phyloP scores from a whole-genome alignment of 2,888 invertebrate genomes.

The Drosophila yooni region DNA sequence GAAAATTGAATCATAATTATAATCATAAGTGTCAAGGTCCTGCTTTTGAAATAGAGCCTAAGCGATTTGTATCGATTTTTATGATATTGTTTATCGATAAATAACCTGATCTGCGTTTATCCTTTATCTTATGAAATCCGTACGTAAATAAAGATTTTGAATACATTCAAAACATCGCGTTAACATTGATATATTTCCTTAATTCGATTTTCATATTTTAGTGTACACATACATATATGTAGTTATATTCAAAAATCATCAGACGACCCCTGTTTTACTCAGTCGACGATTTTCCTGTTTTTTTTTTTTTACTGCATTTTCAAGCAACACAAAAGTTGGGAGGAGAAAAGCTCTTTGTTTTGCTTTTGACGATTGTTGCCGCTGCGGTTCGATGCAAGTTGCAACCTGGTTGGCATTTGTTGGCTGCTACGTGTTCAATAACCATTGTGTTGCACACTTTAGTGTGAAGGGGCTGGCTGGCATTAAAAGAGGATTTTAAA shows the following conservation, averaged over 20 bases:
- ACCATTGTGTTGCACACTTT: conserved; percentile 76
- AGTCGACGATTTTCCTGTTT: conserved; percentile 9
- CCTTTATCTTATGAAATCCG: too few species aligned
- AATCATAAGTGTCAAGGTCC: too few species aligned
- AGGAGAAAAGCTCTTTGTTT: conserved; percentile 66
- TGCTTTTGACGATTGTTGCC: conserved; percentile 69
- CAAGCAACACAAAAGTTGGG: conserved; percentile 42
- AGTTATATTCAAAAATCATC: background rate
- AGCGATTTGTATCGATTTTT: background rate
- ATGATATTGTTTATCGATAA: background rate
- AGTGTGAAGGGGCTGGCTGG: conserved; percentile 48
- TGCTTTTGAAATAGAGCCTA: background rate
- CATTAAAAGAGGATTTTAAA: conserved; percentile 66
- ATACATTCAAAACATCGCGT: too few species aligned
- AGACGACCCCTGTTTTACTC: conserved; percentile 14
- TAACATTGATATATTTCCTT: background rate
- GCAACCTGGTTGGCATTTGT: conserved; percentile 37
- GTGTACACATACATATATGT: background rate
- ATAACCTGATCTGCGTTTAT: background rate
- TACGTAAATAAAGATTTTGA: too few species aligned
- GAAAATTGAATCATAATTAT: background rate
- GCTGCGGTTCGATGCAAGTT: conserved; percentile 24
- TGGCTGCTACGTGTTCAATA: conserved; percentile 69
- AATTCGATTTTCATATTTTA: background rate
- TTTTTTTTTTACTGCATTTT: conserved; percentile 48